Evolutionary conservation across 2,797 vertebrate genomes (phyloP).

Genomic region (Poeciliopsis turneri): DNA sequence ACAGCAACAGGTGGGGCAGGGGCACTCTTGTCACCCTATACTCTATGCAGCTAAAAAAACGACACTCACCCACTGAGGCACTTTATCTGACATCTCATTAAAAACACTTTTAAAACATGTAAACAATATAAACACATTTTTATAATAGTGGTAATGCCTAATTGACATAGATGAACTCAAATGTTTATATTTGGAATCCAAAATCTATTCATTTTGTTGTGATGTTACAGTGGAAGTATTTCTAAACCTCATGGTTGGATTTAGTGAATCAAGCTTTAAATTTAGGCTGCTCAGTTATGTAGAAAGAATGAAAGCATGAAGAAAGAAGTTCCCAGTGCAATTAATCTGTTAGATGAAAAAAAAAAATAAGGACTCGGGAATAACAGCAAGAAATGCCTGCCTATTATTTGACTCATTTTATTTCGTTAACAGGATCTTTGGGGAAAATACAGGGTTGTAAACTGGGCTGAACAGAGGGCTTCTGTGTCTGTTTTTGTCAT

Average conservation of each 20-base stretch:
- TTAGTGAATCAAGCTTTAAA: conserved; percentile 25
- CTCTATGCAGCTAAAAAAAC: not conserved
- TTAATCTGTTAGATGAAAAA: conserved; percentile 19
- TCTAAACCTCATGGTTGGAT: conserved; percentile 36
- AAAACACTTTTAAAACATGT: not conserved
- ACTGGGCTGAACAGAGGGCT: conserved; percentile 39
- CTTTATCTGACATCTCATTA: not conserved
- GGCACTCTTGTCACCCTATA: not conserved
- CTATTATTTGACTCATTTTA: conserved; percentile 31
- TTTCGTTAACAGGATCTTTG: conserved; percentile 37
- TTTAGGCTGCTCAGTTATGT: conserved; percentile 36
- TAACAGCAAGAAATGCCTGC: conserved; percentile 24
- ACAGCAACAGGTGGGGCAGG: not conserved
- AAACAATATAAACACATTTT: not conserved
- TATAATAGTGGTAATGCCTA: not conserved
- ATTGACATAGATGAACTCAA: conserved; percentile 24
- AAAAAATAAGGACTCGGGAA: conserved; percentile 30
- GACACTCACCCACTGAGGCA: not conserved
- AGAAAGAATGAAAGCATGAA: conserved; percentile 1
- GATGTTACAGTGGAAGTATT: conserved; percentile 37
- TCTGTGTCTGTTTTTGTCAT: conserved; percentile 50
- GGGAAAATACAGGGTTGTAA: conserved; percentile 14
- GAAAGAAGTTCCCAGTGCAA: conserved; percentile 27
- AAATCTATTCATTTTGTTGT: conserved; percentile 30
- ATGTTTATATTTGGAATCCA: conserved; percentile 30